Conservation (phyloP, 2,888 invertebrate species). For the Euzophera pinguis region DNA sequence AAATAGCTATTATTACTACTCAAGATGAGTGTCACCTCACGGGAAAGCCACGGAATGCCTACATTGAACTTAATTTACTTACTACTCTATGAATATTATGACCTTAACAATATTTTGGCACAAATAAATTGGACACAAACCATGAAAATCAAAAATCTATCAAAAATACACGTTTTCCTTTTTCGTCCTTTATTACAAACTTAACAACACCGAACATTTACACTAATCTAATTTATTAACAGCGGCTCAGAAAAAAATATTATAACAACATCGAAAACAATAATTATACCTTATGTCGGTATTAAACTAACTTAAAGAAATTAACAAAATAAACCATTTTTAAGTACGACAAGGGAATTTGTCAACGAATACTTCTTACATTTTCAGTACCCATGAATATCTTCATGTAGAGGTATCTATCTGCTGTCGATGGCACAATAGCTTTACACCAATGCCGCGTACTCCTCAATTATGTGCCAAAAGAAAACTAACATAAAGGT, state of each 20-base stretch:
- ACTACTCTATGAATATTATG: not conserved
- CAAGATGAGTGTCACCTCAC: not conserved
- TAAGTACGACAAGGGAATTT: not conserved
- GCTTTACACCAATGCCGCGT: not conserved
- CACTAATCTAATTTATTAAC: not conserved
- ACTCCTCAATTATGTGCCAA: not conserved
- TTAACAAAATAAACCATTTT: not conserved
- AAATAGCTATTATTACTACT: not conserved
- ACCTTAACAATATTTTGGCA: not conserved
- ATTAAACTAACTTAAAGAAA: not conserved
- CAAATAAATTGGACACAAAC: not conserved
- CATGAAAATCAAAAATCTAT: not conserved
- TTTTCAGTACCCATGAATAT: too few species aligned
- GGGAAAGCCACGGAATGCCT: slow-evolving; percentile 1
- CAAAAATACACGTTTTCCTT: not conserved
- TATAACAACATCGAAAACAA: not conserved
- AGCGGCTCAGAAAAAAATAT: not conserved
- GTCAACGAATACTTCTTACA: too few species aligned
- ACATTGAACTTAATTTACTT: not conserved
- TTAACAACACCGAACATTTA: not conserved
- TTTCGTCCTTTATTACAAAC: not conserved
- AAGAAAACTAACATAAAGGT: not conserved
- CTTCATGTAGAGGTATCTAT: too few species aligned
- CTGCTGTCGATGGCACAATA: too few species aligned
- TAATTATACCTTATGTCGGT: not conserved